Evolutionary conservation across 2,797 vertebrate genomes (phyloP).

Genomic region (Chromis chromis): DNA sequence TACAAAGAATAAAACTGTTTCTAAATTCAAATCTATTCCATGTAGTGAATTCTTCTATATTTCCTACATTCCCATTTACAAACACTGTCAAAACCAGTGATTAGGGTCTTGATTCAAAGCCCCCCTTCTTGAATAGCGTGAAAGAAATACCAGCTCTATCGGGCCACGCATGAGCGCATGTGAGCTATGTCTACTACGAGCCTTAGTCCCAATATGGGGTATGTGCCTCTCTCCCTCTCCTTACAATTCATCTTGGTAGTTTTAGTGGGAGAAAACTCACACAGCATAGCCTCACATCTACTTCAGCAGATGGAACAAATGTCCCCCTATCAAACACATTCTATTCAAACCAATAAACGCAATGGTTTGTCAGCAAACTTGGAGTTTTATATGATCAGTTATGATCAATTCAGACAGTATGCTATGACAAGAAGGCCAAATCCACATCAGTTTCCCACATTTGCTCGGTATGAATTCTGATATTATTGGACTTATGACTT

Average conservation of each 20-base stretch:
- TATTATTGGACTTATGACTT: constrained; percentile 71
- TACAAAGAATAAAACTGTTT: constrained; percentile 2
- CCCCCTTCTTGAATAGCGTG: constrained; percentile 79
- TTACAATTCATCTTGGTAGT: constrained; percentile 62
- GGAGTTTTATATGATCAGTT: constrained; percentile 7
- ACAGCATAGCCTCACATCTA: constrained; percentile 23
- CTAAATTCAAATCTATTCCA: constrained; percentile 6
- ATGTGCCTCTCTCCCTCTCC: constrained; percentile 71
- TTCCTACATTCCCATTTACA: constrained; percentile 36
- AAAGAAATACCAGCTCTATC: constrained; percentile 86
- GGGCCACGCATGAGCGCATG: constrained; percentile 84
- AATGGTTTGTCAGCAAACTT: constrained; percentile 3
- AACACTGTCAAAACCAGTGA: constrained; percentile 62
- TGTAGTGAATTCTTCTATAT: constrained; percentile 3
- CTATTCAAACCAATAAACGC: constrained; percentile 21
- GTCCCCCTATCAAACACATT: constrained; percentile 10
- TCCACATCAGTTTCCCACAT: constrained; percentile 52
- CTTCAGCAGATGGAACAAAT: constrained; percentile 25
- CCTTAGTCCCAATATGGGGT: constrained; percentile 79
- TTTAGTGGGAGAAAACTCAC: constrained; percentile 46
- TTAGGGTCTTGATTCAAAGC: constrained; percentile 71
- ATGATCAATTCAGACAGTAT: constrained; percentile 14
- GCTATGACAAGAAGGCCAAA: constrained; percentile 25
- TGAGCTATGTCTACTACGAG: constrained; percentile 86
- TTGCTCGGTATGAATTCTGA: constrained; percentile 61